Conservation (phyloP, 2,113 vertebrate genomes). For the Mobula hypostoma region DNA sequence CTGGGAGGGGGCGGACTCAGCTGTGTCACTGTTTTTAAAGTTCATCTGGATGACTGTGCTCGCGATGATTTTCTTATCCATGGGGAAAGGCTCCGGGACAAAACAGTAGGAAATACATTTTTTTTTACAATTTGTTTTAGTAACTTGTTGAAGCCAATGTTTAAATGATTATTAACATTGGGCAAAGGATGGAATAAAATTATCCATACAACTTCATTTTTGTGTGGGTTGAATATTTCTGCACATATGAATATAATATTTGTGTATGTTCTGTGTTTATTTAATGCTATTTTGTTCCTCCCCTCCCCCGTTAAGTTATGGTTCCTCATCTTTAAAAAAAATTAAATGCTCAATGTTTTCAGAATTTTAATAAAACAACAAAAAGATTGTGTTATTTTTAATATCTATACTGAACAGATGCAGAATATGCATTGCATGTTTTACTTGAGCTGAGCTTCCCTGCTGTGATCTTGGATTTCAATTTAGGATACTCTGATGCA, state of each 20-base stretch:
- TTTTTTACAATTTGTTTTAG: not conserved
- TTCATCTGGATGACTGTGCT: slow-evolving; percentile 79
- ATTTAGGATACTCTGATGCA: not conserved
- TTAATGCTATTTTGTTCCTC: not conserved
- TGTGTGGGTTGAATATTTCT: too few species aligned
- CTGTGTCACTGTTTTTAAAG: slow-evolving; percentile 92
- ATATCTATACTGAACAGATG: not conserved
- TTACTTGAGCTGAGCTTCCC: not conserved
- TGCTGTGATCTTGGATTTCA: not conserved
- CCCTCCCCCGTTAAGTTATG: not conserved
- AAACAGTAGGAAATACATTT: slow-evolving; percentile 70
- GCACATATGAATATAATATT: not conserved
- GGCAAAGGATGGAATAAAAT: not conserved
- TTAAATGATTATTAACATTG: not conserved
- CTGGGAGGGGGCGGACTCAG: slow-evolving; percentile 91
- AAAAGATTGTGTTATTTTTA: not conserved
- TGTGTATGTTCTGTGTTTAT: not conserved
- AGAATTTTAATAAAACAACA: not conserved
- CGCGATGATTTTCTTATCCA: slow-evolving; percentile 87
- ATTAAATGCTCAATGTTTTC: not conserved
- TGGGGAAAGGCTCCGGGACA: slow-evolving; percentile 97
- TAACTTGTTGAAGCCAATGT: not conserved
- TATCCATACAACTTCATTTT: not conserved
- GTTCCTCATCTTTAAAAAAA: not conserved
- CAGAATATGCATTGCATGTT: not conserved